phyloP scores from a whole-genome alignment of 2,888 invertebrate genomes.

The Hirtodrosophila duncani region DNA sequence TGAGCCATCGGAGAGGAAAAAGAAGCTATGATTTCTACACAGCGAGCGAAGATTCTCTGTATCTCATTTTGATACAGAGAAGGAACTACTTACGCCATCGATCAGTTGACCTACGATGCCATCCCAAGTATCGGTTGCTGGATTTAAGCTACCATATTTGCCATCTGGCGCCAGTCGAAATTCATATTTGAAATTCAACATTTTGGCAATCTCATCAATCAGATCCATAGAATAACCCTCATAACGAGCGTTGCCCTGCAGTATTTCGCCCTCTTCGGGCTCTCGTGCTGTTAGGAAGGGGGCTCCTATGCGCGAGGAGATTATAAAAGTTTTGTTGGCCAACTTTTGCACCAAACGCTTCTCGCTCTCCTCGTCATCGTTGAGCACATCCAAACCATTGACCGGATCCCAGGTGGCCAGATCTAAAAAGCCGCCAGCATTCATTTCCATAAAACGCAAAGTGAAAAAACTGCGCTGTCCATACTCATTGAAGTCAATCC shows the following conservation, averaged over 20 bases:
- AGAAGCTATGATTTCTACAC: too few relatives aligned
- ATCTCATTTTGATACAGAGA: neutral
- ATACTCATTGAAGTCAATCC: slow-evolving; percentile 76
- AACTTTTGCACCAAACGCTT: slow-evolving; percentile 76
- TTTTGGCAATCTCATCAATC: slow-evolving; percentile 87
- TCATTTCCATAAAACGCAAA: slow-evolving; percentile 84
- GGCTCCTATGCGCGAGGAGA: slow-evolving; percentile 85
- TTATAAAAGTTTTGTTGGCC: slow-evolving; percentile 84
- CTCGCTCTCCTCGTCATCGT: slow-evolving; percentile 82
- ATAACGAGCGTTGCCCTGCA: slow-evolving; percentile 87
- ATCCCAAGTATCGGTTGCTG: slow-evolving; percentile 86
- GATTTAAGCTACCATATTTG: slow-evolving; percentile 84
- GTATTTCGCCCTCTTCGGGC: slow-evolving; percentile 80
- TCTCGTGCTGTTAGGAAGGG: slow-evolving; percentile 83
- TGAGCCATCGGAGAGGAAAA: too few relatives aligned
- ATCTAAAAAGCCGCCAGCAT: slow-evolving; percentile 80
- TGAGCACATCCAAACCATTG: slow-evolving; percentile 79
- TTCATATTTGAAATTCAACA: slow-evolving; percentile 84
- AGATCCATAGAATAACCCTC: slow-evolving; percentile 96
- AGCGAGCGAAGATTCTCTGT: too few relatives aligned
- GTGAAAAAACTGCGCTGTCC: slow-evolving; percentile 85
- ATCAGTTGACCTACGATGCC: slow-evolving; percentile 87
- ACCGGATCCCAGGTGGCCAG: slow-evolving; percentile 78
- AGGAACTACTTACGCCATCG: slow-evolving; percentile 82
- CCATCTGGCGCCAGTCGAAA: slow-evolving; percentile 86